These are phyloP conservation scores for Chiridota heheva DNA, from an alignment of 35 echinoderm and acorn worm genomes.

Conservation along the genomic window DNA sequence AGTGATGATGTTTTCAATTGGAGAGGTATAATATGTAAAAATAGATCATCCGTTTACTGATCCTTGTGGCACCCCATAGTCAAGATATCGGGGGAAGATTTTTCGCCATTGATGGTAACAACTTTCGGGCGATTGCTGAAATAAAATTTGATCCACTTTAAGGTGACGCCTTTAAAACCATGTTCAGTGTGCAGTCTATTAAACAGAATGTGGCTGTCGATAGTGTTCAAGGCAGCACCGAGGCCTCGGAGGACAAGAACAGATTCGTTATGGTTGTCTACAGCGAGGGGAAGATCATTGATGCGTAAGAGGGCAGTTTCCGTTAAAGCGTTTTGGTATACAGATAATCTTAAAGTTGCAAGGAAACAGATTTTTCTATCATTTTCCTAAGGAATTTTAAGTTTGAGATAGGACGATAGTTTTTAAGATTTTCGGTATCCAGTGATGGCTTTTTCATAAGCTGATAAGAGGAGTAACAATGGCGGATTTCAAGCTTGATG, in stretches of 20 bases:
- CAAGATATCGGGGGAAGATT: no score
- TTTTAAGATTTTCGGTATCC: neutral
- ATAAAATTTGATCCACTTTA: neutral
- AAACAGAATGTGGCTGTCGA: neutral
- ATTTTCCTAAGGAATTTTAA: neutral
- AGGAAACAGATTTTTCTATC: neutral
- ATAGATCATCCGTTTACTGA: no score
- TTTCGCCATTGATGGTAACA: no score
- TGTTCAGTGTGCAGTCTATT: neutral
- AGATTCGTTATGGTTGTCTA: neutral
- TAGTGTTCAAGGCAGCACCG: neutral
- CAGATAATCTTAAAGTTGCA: conserved; percentile 1
- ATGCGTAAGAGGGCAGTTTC: conserved; percentile 3
- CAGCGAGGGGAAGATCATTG: neutral
- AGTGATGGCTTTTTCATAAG: neutral
- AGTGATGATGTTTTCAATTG: no score
- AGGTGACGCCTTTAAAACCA: neutral
- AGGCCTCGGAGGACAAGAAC: neutral
- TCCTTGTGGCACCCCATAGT: no score
- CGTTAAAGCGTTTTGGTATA: neutral
- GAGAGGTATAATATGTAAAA: no score
- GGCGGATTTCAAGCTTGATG: neutral
- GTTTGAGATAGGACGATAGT: neutral
- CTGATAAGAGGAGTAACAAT: neutral
- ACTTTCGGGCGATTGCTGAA: no score